phyloP scores from a whole-genome alignment of 2,888 invertebrate genomes.

The Agrotis segetum region DNA sequence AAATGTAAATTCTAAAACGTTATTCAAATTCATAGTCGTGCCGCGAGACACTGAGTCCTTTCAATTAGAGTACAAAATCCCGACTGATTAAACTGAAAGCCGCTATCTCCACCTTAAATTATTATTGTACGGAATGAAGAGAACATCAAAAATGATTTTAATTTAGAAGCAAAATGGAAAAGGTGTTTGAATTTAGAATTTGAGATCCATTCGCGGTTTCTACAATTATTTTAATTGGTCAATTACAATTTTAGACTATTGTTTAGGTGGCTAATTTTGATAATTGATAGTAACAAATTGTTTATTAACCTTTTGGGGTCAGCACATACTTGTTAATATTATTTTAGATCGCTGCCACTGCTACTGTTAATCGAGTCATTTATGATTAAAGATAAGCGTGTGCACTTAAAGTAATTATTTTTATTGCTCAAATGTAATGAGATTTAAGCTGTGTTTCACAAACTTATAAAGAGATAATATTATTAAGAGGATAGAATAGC shows the following conservation, averaged over 20 bases:
- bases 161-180: conserved; percentile 52
- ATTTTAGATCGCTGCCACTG: not conserved
- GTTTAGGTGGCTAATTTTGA: conserved; percentile 18
- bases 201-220: conserved; percentile 28
- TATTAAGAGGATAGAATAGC: no score
- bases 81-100: conserved; percentile 68
- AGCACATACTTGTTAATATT: no score
- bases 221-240: conserved; percentile 43
- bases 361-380: not conserved
- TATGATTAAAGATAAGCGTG: not conserved
- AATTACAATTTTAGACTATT: conserved; percentile 27
- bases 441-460: no score
- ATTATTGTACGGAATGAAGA: conserved; percentile 60
- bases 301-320: not conserved
- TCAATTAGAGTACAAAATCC: conserved; percentile 72
- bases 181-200: conserved; percentile 25
- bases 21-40: conserved; percentile 65
- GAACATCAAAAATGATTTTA: conserved; percentile 66
- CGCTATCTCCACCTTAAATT: conserved; percentile 61
- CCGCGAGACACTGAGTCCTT: conserved; percentile 63
- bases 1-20: conserved; percentile 45
- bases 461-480: no score
- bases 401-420: not conserved
- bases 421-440: no score
- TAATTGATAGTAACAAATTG: conserved; percentile 12